Evolutionary conservation across 2,113 vertebrate genomes (phyloP), one percentile per base, ranked within the genome.

Genomic region (Paradoxurus hermaphroditus): DNA sequence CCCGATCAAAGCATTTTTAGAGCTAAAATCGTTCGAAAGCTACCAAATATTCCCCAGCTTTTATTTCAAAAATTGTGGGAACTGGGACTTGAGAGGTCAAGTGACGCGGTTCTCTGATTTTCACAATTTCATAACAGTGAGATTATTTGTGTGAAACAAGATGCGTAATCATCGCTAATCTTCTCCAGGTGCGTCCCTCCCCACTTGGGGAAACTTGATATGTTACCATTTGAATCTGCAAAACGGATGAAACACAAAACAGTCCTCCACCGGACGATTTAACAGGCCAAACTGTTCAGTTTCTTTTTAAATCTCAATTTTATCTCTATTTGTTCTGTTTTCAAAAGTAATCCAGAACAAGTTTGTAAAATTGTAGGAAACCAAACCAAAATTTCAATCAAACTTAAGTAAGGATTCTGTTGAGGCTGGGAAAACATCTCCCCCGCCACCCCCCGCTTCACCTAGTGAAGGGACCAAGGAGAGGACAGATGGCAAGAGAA

Each of bases 121-220:
- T 93, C 94, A 75, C 94, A 75, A 11, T 63, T 67, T 96, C 90
- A 34, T 68, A 81, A 77, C 67, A 81, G 77, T 53, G 1, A 65
- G 56, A 73, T 86, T 73, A 95, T 93, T 96, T 91, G 75, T 78
- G 81, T 91, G 51, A 96, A 96, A 68, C 73, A 95, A 75, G 68
- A 56, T n/a, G 23, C 12, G 15, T 7, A 23, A 23, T 59, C 56
- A 6, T 0, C 27, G 46, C 51, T 97, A 96, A 97, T 97, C 95
- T 85, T 77, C 51, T 70, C 14, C 93, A 95, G 93, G 89, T 95
- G 63, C 91, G 29, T 39, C 18, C 86, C 46, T 86, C 34, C 53
- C 49, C 14, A 19, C 34, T 8, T 25, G 53, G n/a, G 59, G 73
- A 75, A 91, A 91, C 67, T 27, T 73, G 94, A 86, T 96, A 91